Base-by-base conservation (phyloP, 2,797 vertebrate species). In the Epinephelus awoara region DNA sequence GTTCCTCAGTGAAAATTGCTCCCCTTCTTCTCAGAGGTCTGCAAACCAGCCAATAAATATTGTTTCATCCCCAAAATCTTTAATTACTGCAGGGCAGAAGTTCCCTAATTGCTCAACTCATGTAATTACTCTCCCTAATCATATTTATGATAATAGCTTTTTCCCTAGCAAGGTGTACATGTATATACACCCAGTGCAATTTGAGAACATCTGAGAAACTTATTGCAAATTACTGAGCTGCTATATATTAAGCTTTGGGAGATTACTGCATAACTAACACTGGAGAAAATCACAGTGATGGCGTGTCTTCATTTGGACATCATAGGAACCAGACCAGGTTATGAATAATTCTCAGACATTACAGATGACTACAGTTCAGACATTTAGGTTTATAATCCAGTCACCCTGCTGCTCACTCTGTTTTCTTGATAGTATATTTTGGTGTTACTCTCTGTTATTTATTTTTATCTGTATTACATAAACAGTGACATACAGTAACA, bases 101-200 rank as follows among this genome's bases (percentile, higher is more conserved):
- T 77, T 88, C 71, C 66, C 72, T 57, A 47, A 84, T 84, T 78
- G 70, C 80, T 80, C 50, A 56, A 72, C 65, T 84, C 52, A 7
- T 40, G 12, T 84, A 86, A 89, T 85, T 81, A 81, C 57, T 69
- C 58, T 82, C 29, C 67, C 54, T 79, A 83, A 89, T 89, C 57
- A 71, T 85, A 72, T 87, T 88, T 78, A 79, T 77, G 71, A 82
- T 79, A 67, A 77, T 84, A 64, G 23, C 27, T 58, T 62, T 73
- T 65, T 68, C 19, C 27, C 47, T 14, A 58, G 40, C 46, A 77
- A 76, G 62, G 46, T 74, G 29, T 50, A 2, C 29, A 7, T 56
- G 6, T 56, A 40, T 66, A 21, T 64, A 42, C 38, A 64, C 21
- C 1, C 23, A 52, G 29, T 61, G 62, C 72, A 64, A 76, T 59